phyloP scores from a whole-genome alignment of 2,888 invertebrate species.

The Habroteleia sp. region DNA sequence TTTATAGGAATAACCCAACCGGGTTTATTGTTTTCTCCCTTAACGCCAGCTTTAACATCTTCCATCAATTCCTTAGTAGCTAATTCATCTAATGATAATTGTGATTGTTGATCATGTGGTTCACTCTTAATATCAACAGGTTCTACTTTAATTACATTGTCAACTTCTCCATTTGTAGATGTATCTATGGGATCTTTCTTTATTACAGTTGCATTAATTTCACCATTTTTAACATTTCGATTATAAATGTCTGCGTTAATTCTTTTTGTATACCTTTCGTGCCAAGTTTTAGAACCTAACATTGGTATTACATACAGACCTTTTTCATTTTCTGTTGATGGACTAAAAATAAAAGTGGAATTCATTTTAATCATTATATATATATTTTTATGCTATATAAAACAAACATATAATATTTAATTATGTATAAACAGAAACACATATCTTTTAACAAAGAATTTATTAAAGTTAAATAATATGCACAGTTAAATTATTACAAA shows the following conservation, averaged over 20 bases:
- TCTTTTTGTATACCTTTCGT: conserved; percentile 81
- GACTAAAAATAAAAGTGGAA: conserved; percentile 79
- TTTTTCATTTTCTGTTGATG: conserved; percentile 81
- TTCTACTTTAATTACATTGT: conserved; percentile 42
- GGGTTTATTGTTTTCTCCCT: conserved; percentile 76
- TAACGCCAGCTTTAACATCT: conserved; percentile 81
- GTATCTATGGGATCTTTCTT: conserved; percentile 64
- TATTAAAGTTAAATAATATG: no score
- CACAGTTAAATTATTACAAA: no score
- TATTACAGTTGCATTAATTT: conserved; percentile 27
- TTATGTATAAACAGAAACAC: no score
- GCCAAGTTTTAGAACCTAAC: conserved; percentile 76
- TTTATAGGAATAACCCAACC: conserved; percentile 83
- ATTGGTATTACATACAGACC: conserved; percentile 86
- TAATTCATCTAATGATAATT: conserved; percentile 85
- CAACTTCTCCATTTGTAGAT: conserved; percentile 56
- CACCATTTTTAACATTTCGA: conserved; percentile 35
- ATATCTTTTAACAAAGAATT: no score
- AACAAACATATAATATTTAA: no score
- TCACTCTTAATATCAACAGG: conserved; percentile 69
- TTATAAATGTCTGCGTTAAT: conserved; percentile 80
- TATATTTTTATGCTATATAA: no score
- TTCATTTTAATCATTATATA: no score
- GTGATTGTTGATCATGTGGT: conserved; percentile 46
- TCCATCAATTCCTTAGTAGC: conserved; percentile 88